Base-by-base conservation (phyloP, 2,888 invertebrate genomes). In the Tetrapedia diversipes region DNA sequence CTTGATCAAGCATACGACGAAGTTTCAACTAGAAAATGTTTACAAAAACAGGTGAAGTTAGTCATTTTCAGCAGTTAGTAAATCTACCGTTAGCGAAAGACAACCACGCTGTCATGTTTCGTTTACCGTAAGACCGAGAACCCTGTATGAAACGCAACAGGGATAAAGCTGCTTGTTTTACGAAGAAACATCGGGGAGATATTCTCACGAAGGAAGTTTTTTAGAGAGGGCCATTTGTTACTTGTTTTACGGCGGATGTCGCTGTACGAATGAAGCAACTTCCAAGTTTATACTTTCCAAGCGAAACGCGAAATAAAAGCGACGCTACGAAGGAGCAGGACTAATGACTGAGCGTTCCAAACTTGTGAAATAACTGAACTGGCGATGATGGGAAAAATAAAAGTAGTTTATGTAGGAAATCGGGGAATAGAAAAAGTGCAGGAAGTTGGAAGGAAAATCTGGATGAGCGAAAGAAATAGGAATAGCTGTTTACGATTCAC, bases 161-260 rank as follows among this genome's bases (percentile, higher is more conserved):
- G 1, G 34, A 0, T 2, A 4, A 54, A 14, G 37, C 10, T 37
- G 37, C 8, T 10, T 10, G 37, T 10, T 37, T 37, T 10, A 10
- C 37, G 11, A 37, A 6, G 22, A 4, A 34, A 54, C 56, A 24
- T 4, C 22, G n/a, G 3, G 4, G n/a, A 51, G 51, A 51, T 51
- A 51, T 51, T 51, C 24, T 24, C 37, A 37, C 2, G 16, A 37
- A 4, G 16, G 0, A 24, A 56, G 32, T n/a, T 41, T 41, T 41
- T 56, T 56, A 56, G 22, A 8, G 16, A 24, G 16, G 22, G 0
- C 34, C 56, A 56, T 56, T 56, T 24, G 56, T 56, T 56, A 10
- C 24, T 24, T 16, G 37, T 37, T 37, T 24, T 24, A 47, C 47
- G 14, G 14, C 24, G 47, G 14, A 14, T 14, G 47, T 47, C 11